A percentile compares a stretch with the other conserved stretches of the same genome.
These are phyloP conservation scores for Epizoanthus illoricatus DNA, from an alignment of 92 coral and sea anemone genomes.

Conservation along the genomic window DNA sequence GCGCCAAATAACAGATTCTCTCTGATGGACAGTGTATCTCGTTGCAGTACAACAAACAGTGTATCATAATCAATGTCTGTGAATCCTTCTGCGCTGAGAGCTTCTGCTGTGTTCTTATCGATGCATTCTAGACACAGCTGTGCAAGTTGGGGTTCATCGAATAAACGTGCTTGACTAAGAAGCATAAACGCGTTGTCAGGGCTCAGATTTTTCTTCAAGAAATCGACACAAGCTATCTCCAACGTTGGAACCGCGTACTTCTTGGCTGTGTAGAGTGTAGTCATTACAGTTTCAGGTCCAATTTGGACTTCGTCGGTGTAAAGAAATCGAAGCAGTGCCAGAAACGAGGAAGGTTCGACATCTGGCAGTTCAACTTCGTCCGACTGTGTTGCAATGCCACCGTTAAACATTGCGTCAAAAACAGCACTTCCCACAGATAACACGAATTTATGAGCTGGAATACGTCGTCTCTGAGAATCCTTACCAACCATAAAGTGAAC, in stretches of 20 bases:
- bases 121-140: conserved; percentile 90
- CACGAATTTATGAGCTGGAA: conserved; percentile 96
- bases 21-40: conserved; percentile 86
- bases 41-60: conserved; percentile 79
- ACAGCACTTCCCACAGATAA: conserved; percentile 98
- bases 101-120: conserved; percentile 88
- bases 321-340: conserved; percentile 86
- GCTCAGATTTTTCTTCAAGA: conserved; percentile 88
- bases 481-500: conserved; percentile 96
- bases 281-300: conserved; percentile 99
- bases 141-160: conserved; percentile 93
- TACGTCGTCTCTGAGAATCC: conserved; percentile 85
- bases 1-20: conserved; percentile 85
- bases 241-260: conserved; percentile 94
- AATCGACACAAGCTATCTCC: conserved; percentile 97
- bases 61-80: conserved; percentile 96
- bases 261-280: conserved; percentile 95
- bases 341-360: conserved; percentile 87
- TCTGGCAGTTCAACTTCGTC: conserved; percentile 98
- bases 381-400: conserved; percentile 87
- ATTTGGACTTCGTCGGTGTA: conserved; percentile 96
- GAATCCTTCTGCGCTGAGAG: conserved; percentile 92
- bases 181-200: conserved; percentile 98
- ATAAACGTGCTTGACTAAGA: conserved; percentile 90
- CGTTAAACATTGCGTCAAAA: conserved; percentile 98